phyloP scores from a whole-genome alignment of 1,140 invertebrate species.

The Physella acuta region DNA sequence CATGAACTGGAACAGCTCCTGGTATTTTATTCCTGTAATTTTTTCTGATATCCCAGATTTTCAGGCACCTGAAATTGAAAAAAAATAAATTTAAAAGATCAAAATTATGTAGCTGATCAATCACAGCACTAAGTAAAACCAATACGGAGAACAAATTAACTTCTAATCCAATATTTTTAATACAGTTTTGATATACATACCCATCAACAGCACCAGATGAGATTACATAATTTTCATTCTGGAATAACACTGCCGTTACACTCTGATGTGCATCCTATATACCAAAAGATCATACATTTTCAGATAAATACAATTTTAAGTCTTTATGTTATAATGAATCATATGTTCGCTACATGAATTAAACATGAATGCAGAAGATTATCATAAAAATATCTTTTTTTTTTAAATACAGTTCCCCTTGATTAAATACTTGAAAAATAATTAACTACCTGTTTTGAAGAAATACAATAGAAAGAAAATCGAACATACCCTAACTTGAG shows the following conservation, averaged over 20 bases:
- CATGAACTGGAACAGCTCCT: conserved; percentile 72
- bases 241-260: conserved; percentile 79
- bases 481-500: neutral
- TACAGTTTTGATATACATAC: conserved; percentile 48
- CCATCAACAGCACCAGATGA: conserved; percentile 83
- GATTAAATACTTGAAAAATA: too few relatives aligned
- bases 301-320: too few relatives aligned
- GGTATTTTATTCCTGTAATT: conserved; percentile 73
- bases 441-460: too few relatives aligned
- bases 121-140: too few relatives aligned
- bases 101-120: too few relatives aligned
- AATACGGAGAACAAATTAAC: neutral
- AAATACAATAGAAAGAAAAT: too few relatives aligned
- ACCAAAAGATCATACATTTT: too few relatives aligned
- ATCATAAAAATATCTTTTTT: too few relatives aligned
- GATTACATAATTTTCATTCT: conserved; percentile 74
- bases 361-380: too few relatives aligned
- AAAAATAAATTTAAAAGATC: neutral
- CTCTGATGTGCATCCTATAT: conserved; percentile 61
- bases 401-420: too few relatives aligned
- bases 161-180: neutral
- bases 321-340: too few relatives aligned
- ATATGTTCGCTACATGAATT: too few relatives aligned
- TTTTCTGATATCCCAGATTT: conserved; percentile 84
- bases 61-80: conserved; percentile 66